Conservation (phyloP, 2,113 vertebrate species). For the Cyanoramphus novaezelandiae region DNA sequence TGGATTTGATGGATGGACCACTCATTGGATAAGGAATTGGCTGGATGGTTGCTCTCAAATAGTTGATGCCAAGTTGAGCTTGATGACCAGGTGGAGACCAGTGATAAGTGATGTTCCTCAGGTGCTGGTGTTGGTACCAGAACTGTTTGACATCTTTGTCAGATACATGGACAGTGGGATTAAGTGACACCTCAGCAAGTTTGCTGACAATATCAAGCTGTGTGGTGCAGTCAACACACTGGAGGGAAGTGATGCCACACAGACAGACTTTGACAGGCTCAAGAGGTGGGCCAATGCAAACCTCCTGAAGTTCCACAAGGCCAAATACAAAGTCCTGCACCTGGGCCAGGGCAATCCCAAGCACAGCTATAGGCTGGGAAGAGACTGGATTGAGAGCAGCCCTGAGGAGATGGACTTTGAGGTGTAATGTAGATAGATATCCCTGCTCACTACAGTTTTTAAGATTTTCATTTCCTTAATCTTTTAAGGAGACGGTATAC, state of each 20-base stretch:
- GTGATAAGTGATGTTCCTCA: neutral
- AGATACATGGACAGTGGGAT: neutral
- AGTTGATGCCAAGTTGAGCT: neutral
- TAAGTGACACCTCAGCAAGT: neutral
- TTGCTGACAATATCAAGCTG: neutral
- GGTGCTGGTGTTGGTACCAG: no score
- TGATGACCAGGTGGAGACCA: neutral
- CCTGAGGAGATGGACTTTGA: neutral
- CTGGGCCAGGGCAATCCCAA: neutral
- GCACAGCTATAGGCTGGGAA: neutral
- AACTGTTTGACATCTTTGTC: neutral
- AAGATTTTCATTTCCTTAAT: neutral
- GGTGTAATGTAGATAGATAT: neutral
- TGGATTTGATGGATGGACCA: neutral
- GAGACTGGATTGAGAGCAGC: neutral
- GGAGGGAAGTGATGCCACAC: neutral
- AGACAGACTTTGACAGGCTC: neutral
- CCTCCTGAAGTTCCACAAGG: neutral
- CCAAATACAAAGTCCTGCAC: neutral
- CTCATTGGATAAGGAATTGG: neutral
- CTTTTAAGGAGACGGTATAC: neutral
- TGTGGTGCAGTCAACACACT: neutral
- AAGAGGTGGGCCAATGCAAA: neutral
- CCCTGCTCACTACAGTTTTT: neutral
- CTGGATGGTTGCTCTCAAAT: neutral